Percentiles rank a stretch among this genome's conserved stretches.
These are phyloP conservation scores for Volucella zonaria DNA, from an alignment of 2,888 invertebrate genomes.

Conservation along the genomic window DNA sequence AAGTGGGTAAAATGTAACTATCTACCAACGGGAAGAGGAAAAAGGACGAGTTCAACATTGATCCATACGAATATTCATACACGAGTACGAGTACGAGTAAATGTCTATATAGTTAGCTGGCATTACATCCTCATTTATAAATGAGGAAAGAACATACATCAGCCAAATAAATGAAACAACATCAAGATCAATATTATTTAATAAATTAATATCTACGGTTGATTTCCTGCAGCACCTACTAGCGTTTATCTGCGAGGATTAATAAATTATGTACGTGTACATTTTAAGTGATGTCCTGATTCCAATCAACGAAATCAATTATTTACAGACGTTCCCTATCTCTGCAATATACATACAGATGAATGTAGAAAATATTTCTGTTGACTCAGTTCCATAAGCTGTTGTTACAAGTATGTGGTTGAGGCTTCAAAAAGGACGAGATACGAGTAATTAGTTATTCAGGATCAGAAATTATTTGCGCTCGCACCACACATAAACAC, in stretches of 20 bases:
- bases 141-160: conserved; percentile 17
- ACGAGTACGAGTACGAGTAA: background rate
- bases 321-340: background rate
- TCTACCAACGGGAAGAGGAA: background rate
- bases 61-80: no score
- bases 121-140: background rate
- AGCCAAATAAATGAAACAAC: conserved; percentile 32
- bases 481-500: background rate
- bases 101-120: background rate
- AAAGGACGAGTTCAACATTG: conserved; percentile 24
- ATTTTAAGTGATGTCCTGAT: conserved; percentile 62
- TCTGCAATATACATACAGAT: background rate
- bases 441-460: background rate
- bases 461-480: background rate
- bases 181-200: conserved; percentile 49
- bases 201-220: conserved; percentile 54
- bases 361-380: background rate
- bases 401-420: background rate
- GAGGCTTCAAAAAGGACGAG: background rate
- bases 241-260: conserved; percentile 47
- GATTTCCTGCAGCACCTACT: conserved; percentile 38
- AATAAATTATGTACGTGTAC: conserved; percentile 60
- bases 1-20: background rate
- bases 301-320: conserved; percentile 50
- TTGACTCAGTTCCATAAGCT: background rate